phyloP scores from a whole-genome alignment of 2,113 vertebrate genomes.

The Eulemur macaco region DNA sequence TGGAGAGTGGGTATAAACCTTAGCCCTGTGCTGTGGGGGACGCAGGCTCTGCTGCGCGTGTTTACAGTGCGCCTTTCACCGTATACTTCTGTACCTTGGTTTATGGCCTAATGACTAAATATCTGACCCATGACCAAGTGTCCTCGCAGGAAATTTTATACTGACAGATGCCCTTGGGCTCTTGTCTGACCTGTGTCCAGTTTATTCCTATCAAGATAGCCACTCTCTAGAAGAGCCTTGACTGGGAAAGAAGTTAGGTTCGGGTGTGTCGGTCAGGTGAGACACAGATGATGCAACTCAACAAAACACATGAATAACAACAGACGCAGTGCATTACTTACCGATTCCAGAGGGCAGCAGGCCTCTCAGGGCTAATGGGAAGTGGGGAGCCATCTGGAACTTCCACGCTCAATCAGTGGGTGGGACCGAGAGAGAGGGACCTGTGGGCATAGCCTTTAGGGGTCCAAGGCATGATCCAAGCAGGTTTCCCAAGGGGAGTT shows the following conservation, averaged over 20 bases:
- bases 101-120: neutral
- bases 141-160: neutral
- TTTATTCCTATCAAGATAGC: neutral
- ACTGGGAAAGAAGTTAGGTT: neutral
- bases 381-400: neutral
- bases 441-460: neutral
- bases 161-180: neutral
- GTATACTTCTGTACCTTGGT: neutral
- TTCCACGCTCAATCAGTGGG: neutral
- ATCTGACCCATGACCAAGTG: neutral
- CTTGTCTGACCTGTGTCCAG: neutral
- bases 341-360: neutral
- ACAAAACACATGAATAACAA: neutral
- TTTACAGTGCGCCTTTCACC: neutral
- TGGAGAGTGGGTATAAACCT: neutral
- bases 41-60: neutral
- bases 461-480: neutral
- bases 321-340: neutral
- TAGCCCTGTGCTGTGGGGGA: neutral
- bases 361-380: neutral
- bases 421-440: neutral
- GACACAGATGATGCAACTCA: neutral
- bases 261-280: neutral
- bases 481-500: neutral
- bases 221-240: neutral